Percentiles rank a stretch among this genome's conserved stretches.
Conservation (phyloP, 2,113 vertebrate genomes). For the Climacteris rufus region DNA sequence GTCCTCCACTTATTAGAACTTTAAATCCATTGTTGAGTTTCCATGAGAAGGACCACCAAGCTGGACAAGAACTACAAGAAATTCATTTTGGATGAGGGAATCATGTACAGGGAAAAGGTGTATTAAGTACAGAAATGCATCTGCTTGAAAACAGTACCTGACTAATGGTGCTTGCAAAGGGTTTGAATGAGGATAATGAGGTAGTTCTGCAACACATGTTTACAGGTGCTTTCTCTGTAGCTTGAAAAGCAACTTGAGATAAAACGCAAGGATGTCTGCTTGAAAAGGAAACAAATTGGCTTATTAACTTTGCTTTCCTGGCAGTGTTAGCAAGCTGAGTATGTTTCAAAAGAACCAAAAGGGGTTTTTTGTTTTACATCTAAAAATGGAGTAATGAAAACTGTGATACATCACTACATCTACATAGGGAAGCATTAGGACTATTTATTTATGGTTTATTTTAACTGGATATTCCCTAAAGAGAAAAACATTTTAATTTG, state of each 20-base stretch:
- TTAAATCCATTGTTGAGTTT: not conserved
- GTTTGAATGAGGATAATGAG: slow-evolving; percentile 41
- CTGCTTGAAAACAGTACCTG: not conserved
- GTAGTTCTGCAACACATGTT: not conserved
- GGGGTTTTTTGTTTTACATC: not conserved
- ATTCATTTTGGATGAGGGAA: not conserved
- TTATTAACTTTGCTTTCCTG: slow-evolving; percentile 34
- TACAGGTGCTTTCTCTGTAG: slow-evolving; percentile 26
- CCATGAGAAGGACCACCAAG: not conserved
- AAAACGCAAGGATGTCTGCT: slow-evolving; percentile 34
- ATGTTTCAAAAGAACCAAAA: not conserved
- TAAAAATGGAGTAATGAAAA: not conserved
- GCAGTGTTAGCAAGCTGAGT: not conserved
- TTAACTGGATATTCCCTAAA: not conserved
- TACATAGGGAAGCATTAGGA: not conserved
- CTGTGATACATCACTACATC: not conserved
- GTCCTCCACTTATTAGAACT: not conserved
- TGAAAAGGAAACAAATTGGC: slow-evolving; percentile 56
- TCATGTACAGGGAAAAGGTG: not conserved
- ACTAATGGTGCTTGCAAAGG: not conserved
- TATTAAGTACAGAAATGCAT: not conserved
- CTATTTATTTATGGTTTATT: slow-evolving; percentile 14
- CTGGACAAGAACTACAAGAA: not conserved
- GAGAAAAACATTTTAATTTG: not conserved
- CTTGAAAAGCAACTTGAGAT: slow-evolving; percentile 41